Evolutionary conservation across 2,888 invertebrate genomes (phyloP).

Genomic region (Callyntrura guangdongensis): DNA sequence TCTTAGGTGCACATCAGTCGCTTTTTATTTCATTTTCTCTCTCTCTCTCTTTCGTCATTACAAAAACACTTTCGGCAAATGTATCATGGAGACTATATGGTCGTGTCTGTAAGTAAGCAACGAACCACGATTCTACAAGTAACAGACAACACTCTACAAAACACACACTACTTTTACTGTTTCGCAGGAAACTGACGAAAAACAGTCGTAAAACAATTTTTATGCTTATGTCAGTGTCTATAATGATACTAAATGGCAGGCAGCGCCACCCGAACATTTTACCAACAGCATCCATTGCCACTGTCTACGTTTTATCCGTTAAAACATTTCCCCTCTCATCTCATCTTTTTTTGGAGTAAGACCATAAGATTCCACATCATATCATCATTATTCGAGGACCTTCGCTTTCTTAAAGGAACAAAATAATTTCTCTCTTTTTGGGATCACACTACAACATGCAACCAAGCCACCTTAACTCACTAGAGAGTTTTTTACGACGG

Average conservation of each 20-base stretch:
- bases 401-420: slow-evolving; percentile 17
- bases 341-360: too few species aligned
- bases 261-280: too few species aligned
- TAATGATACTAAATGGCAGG: slow-evolving; percentile 44
- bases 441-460: slow-evolving; percentile 13
- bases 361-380: too few species aligned
- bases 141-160: too few species aligned
- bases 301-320: slow-evolving; percentile 21
- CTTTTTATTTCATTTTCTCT: too few species aligned
- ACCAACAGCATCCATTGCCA: slow-evolving; percentile 4
- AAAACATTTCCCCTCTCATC: background rate
- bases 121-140: too few species aligned
- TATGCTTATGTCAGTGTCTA: slow-evolving; percentile 54
- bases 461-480: slow-evolving; percentile 24
- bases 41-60: too few species aligned
- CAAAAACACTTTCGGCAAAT: background rate
- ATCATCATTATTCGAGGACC: slow-evolving; percentile 31
- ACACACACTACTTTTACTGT: too few species aligned
- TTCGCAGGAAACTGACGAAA: background rate
- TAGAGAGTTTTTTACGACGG: slow-evolving; percentile 55
- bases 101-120: too few species aligned
- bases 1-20: too few species aligned
- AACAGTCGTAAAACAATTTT: slow-evolving; percentile 63
- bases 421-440: background rate
- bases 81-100: too few species aligned